phyloP scores from a whole-genome alignment of 2,888 invertebrate genomes.

The Metallyticus violacea region DNA sequence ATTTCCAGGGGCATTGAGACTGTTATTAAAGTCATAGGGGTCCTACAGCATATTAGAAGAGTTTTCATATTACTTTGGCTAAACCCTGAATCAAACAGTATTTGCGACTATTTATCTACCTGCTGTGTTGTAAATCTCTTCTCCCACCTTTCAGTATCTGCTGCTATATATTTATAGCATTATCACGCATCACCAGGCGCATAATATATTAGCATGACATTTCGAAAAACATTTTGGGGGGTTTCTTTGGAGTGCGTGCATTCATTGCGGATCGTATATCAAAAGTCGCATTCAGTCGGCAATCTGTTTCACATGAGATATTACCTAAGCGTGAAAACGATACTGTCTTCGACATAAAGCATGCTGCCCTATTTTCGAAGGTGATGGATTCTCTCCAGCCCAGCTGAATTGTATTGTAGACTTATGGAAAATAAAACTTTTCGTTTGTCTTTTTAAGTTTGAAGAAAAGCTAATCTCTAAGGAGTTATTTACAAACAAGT shows the following conservation, averaged over 20 bases:
- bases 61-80: too few species aligned
- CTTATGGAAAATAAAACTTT: neutral
- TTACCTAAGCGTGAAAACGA: neutral
- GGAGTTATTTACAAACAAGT: too few species aligned
- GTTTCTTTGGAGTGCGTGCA: neutral
- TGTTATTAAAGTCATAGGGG: too few species aligned
- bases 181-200: neutral
- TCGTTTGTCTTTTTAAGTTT: neutral
- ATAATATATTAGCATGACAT: neutral
- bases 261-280: neutral
- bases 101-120: too few species aligned
- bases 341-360: neutral
- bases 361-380: neutral
- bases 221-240: neutral
- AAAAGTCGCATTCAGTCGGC: neutral
- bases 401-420: neutral
- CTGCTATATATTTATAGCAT: neutral
- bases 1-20: too few species aligned
- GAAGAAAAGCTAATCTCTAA: too few species aligned
- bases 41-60: too few species aligned
- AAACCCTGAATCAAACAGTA: too few species aligned
- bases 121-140: neutral
- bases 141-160: neutral
- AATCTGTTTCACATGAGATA: neutral
- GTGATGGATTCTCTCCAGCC: neutral